Conservation (phyloP, 2,113 vertebrate species). For the Microtus pennsylvanicus region DNA sequence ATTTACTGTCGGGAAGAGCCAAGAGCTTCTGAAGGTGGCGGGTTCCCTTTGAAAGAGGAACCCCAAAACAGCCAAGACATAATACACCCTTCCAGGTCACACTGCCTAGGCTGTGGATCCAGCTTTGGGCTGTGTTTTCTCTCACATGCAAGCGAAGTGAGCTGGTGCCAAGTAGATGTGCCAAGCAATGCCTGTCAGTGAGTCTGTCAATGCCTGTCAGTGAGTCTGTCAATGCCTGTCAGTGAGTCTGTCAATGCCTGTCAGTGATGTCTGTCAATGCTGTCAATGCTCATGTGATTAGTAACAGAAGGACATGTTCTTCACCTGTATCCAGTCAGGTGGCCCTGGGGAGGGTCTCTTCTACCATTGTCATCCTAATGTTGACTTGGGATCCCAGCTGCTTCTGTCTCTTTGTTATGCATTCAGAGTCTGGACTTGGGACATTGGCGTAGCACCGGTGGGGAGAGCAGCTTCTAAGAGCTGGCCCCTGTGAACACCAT, state of each 20-base stretch:
- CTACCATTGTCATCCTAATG: neutral
- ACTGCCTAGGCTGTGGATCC: neutral
- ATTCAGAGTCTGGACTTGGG: neutral
- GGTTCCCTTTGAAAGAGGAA: neutral
- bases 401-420: neutral
- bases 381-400: neutral
- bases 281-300: neutral
- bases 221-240: too few species aligned
- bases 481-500: neutral
- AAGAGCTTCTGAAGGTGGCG: neutral
- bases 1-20: neutral
- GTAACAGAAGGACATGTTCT: neutral
- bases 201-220: neutral
- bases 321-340: neutral
- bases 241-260: neutral
- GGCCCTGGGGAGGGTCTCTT: neutral
- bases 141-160: neutral
- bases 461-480: neutral
- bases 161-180: neutral
- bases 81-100: neutral
- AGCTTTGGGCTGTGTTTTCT: neutral
- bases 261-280: neutral
- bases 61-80: neutral
- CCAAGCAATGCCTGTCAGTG: neutral
- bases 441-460: fast-evolving